Conservation (phyloP, 2,113 vertebrate genomes). For the Epinephelus moara region DNA sequence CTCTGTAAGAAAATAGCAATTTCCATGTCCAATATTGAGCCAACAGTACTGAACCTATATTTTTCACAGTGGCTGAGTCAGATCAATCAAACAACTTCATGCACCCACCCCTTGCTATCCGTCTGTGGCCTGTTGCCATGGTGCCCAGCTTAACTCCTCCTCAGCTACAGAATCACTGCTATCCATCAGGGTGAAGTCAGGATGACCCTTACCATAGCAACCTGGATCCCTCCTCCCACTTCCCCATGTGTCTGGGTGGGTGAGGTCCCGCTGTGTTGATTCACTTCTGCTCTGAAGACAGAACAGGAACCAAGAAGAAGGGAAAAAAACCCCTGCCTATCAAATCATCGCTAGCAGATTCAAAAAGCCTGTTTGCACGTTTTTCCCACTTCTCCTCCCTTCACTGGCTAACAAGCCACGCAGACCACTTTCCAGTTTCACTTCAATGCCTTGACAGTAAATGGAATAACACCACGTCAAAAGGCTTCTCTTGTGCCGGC, state of each 20-base stretch:
- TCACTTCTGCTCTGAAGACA: slow-evolving; percentile 61
- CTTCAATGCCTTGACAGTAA: slow-evolving; percentile 40
- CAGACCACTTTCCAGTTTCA: slow-evolving; percentile 38
- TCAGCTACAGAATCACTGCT: slow-evolving; percentile 67
- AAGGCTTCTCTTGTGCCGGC: slow-evolving; percentile 29
- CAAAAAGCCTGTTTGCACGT: slow-evolving; percentile 43
- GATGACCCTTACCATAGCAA: slow-evolving; percentile 85
- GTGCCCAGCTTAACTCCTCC: slow-evolving; percentile 80
- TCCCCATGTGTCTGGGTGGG: slow-evolving; percentile 70
- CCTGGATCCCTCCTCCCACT: slow-evolving; percentile 78
- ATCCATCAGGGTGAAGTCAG: slow-evolving; percentile 80
- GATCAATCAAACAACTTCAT: slow-evolving; percentile 75
- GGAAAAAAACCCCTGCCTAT: neutral
- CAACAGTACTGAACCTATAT: slow-evolving; percentile 70
- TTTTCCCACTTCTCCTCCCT: slow-evolving; percentile 40
- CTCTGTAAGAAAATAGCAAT: slow-evolving; percentile 67
- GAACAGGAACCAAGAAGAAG: slow-evolving; percentile 27
- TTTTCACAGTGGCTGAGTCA: slow-evolving; percentile 76
- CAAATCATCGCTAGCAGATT: slow-evolving; percentile 32
- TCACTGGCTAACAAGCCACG: slow-evolving; percentile 37
- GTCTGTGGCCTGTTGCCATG: slow-evolving; percentile 85
- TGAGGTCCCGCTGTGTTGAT: slow-evolving; percentile 72
- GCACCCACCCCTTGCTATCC: slow-evolving; percentile 64
- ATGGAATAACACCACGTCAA: slow-evolving; percentile 48
- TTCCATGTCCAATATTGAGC: slow-evolving; percentile 70